Evolutionary conservation across 2,113 vertebrate genomes (phyloP).

Genomic region (Macquaria ambigua): DNA sequence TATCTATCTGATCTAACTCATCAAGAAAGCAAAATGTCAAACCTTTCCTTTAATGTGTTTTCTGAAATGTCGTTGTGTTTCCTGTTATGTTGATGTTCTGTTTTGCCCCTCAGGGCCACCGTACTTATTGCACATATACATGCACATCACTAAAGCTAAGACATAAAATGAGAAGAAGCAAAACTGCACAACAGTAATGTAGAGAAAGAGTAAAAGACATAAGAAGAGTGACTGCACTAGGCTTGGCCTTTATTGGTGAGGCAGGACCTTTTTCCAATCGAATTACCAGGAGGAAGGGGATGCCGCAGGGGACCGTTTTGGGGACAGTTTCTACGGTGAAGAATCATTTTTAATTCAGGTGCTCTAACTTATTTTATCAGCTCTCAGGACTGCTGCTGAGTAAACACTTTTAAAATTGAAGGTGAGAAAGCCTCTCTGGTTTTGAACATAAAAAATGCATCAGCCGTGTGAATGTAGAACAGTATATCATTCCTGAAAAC

Average conservation of each 20-base stretch:
- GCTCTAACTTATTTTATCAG: slow-evolving; percentile 74
- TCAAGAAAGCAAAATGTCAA: not conserved
- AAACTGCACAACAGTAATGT: not conserved
- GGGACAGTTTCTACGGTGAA: slow-evolving; percentile 52
- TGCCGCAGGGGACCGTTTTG: slow-evolving; percentile 48
- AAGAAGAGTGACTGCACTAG: not conserved
- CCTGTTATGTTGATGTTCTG: not conserved
- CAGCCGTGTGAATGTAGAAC: slow-evolving; percentile 63
- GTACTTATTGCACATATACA: not conserved
- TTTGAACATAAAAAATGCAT: slow-evolving; percentile 83
- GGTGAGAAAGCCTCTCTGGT: slow-evolving; percentile 80
- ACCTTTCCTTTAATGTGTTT: not conserved
- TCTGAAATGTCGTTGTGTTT: not conserved
- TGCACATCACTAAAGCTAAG: not conserved
- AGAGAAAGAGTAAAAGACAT: slow-evolving; percentile 27
- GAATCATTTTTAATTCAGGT: slow-evolving; percentile 80
- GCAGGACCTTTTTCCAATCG: slow-evolving; percentile 32
- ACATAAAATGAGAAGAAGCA: not conserved
- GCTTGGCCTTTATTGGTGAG: slow-evolving; percentile 23
- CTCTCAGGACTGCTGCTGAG: slow-evolving; percentile 78
- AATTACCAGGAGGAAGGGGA: slow-evolving; percentile 51
- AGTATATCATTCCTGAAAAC: slow-evolving; percentile 69
- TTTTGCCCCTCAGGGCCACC: not conserved
- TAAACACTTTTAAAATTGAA: slow-evolving; percentile 84
- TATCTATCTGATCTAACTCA: not conserved